Conservation (phyloP, 1,140 invertebrate genomes). For the Cotesia typhae region DNA sequence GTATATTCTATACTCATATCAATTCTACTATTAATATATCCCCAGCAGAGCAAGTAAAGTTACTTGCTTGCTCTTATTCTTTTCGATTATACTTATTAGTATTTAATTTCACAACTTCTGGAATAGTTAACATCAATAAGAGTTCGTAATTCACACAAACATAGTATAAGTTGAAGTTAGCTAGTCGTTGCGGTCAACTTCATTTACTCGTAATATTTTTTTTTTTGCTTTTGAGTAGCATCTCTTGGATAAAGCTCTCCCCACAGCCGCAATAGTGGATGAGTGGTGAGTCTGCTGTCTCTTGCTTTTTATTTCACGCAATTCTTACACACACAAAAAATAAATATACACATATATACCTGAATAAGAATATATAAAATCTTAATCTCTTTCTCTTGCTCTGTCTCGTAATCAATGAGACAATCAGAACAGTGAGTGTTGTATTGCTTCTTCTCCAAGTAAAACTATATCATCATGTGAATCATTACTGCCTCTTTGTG, state of each 20-base stretch:
- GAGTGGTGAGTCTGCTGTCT: conserved; percentile 33
- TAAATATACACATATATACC: background rate
- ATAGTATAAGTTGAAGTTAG: background rate
- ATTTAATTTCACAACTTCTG: background rate
- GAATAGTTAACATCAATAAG: background rate
- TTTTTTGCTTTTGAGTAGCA: background rate
- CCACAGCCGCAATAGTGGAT: conserved; percentile 29
- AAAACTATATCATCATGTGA: conserved; percentile 18
- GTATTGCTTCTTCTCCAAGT: conserved; percentile 4
- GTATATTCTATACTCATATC: background rate
- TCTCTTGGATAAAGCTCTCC: conserved; percentile 12
- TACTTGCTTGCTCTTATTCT: background rate
- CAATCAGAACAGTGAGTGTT: conserved; percentile 12
- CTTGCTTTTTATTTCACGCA: conserved; percentile 22
- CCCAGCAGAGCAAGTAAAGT: background rate
- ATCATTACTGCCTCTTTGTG: conserved; percentile 20
- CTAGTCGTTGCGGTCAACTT: conserved; percentile 25
- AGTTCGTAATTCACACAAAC: background rate
- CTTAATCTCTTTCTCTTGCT: conserved; percentile 6
- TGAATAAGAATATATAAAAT: background rate
- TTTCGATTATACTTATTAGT: background rate
- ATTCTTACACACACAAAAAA: background rate
- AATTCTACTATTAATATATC: background rate
- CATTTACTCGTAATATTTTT: conserved; percentile 6
- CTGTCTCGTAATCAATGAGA: conserved; percentile 4